Conservation (phyloP, 2,797 vertebrate species). For the Holocentrus rufus region DNA sequence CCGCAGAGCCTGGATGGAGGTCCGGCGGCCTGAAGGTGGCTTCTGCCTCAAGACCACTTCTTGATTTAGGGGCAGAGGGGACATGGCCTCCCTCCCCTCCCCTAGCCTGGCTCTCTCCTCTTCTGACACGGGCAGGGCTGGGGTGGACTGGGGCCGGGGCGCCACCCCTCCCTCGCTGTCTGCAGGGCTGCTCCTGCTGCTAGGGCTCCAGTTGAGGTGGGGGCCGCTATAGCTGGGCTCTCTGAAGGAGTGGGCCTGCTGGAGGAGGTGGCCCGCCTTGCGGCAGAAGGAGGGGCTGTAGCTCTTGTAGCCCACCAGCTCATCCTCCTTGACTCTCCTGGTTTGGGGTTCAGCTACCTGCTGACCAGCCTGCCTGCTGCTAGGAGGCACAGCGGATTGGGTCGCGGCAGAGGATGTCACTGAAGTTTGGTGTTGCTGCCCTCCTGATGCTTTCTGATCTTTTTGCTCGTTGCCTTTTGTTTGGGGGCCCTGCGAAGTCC, state of each 20-base stretch:
- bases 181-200: slow-evolving; percentile 56
- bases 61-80: slow-evolving; percentile 76
- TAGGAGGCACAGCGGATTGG: slow-evolving; percentile 39
- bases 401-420: background rate
- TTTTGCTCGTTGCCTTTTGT: slow-evolving; percentile 37
- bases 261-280: slow-evolving; percentile 83
- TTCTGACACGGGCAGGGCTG: slow-evolving; percentile 45
- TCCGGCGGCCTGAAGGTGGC: slow-evolving; percentile 80
- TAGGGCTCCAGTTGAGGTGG: slow-evolving; percentile 65
- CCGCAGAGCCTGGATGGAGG: slow-evolving; percentile 59
- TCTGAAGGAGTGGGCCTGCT: slow-evolving; percentile 88
- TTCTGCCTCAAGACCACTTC: slow-evolving; percentile 91
- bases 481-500: slow-evolving; percentile 52
- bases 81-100: slow-evolving; percentile 75
- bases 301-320: slow-evolving; percentile 88
- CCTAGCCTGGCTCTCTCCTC: slow-evolving; percentile 54
- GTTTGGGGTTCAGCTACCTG: slow-evolving; percentile 81
- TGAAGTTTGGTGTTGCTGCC: slow-evolving; percentile 49
- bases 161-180: slow-evolving; percentile 38
- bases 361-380: slow-evolving; percentile 58
- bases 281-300: slow-evolving; percentile 90
- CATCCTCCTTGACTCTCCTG: slow-evolving; percentile 77
- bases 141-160: slow-evolving; percentile 64
- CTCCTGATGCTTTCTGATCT: slow-evolving; percentile 32
- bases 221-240: slow-evolving; percentile 83